Evolutionary conservation across 2,797 vertebrate species (phyloP).

Genomic region (Gymnodraco acuticeps): DNA sequence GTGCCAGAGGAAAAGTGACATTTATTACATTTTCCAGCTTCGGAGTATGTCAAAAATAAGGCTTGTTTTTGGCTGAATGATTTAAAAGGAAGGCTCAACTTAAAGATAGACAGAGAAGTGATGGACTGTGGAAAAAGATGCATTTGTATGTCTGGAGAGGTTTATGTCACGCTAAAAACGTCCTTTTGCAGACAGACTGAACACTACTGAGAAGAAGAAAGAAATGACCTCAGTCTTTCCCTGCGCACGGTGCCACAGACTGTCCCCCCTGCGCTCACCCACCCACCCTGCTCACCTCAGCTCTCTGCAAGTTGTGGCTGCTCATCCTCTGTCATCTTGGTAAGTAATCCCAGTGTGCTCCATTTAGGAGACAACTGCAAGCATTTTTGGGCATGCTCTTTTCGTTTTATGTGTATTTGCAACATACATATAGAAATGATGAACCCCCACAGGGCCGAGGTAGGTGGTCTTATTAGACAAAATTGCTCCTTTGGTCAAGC

Average conservation of each 20-base stretch:
- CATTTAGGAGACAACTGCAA: conserved; percentile 7
- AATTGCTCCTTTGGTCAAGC: conserved; percentile 64
- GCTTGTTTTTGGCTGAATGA: conserved; percentile 35
- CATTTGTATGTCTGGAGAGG: conserved; percentile 46
- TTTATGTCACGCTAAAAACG: conserved; percentile 38
- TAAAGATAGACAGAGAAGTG: conserved; percentile 42
- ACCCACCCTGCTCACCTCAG: conserved; percentile 40
- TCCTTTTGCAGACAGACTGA: conserved; percentile 34
- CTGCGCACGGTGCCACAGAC: conserved; percentile 53
- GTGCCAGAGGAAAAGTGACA: conserved; percentile 49
- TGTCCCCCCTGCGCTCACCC: conserved; percentile 12
- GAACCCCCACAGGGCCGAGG: conserved; percentile 47
- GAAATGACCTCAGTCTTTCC: conserved; percentile 68
- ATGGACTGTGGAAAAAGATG: conserved; percentile 55
- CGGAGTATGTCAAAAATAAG: conserved; percentile 53
- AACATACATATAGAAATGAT: background rate
- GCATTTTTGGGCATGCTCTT: conserved; percentile 16
- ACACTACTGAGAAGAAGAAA: conserved; percentile 34
- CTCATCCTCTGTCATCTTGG: conserved; percentile 75
- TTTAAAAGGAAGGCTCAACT: conserved; percentile 48
- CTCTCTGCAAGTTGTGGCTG: conserved; percentile 70
- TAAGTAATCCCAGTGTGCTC: conserved; percentile 40
- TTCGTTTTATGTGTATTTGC: conserved; percentile 18
- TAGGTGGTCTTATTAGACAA: conserved; percentile 74
- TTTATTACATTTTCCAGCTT: conserved; percentile 42